Percentiles rank a stretch among this genome's conserved stretches.
phyloP scores from a whole-genome alignment of 1,140 invertebrate genomes.

The Tribolium madens region DNA sequence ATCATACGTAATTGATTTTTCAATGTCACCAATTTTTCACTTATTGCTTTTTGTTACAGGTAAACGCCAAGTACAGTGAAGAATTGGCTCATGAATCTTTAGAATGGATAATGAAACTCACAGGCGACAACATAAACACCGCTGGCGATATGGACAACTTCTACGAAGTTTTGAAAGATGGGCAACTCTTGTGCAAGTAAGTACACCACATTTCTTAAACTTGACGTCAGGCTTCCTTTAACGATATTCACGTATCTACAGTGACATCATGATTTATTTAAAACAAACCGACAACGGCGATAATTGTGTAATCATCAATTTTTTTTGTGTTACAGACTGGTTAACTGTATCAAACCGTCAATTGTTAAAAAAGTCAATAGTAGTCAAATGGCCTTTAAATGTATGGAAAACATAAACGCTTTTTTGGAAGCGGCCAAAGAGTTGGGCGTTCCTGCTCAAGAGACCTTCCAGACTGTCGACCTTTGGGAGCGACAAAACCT shows the following conservation, averaged over 20 bases:
- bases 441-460: constrained; percentile 94
- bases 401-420: constrained; percentile 98
- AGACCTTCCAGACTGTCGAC: constrained; percentile 97
- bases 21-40: not conserved
- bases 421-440: constrained; percentile 88
- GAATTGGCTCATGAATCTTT: constrained; percentile 89
- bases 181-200: constrained; percentile 87
- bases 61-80: constrained; percentile 95
- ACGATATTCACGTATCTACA: not conserved
- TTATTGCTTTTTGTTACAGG: constrained; percentile 72
- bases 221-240: constrained; percentile 16
- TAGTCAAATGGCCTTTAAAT: constrained; percentile 93
- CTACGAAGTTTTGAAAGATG: constrained; percentile 88
- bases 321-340: constrained; percentile 73
- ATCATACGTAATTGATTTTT: not conserved
- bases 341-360: constrained; percentile 82
- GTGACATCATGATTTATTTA: constrained; percentile 20
- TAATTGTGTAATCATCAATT: too few relatives aligned
- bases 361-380: constrained; percentile 90
- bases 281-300: not conserved
- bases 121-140: constrained; percentile 82
- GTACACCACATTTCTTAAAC: constrained; percentile 48
- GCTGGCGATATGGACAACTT: constrained; percentile 93
- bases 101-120: constrained; percentile 90
- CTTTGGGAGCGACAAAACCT: constrained; percentile 96